Base-by-base conservation (phyloP, 1,140 invertebrate genomes). In the Halotydeus destructor region DNA sequence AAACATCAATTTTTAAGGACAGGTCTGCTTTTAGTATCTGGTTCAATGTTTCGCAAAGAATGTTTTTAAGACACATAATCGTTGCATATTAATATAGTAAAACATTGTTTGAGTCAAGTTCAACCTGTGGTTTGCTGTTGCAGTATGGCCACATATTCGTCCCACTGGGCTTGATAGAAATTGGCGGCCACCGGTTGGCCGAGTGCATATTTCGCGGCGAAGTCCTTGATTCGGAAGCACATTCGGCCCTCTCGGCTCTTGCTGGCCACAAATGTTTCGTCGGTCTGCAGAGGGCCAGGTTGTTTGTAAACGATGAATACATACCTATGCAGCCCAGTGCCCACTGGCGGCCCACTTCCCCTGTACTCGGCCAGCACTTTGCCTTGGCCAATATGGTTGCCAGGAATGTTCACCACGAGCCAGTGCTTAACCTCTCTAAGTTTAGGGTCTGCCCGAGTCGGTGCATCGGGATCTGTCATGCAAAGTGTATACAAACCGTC, bases 221-320 rank as follows among this genome's bases (percentile, higher is more conserved):
- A 64, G 6, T 57, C 49, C 19, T 49, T 39, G n/a, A 53, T 47
- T 33, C 60, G 58, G 33, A 52, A 63, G 11, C 50, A 48, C 11
- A 47, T 50, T 18, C 61, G 50, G 19, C 60, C 58, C 14, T 62
- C 52, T 38, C 46, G 21, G 11, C 35, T 26, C 4, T 6, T 38
- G 51, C 73, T 71, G 12, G 68, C 62, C 3, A 74, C 50, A 44
- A 62, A 67, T 38, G 67, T 63, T 50, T 81, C 78, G n/a, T n/a
- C n/a, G n/a, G n/a, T n/a, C n/a, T n/a, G n/a, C n/a, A n/a, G n/a
- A n/a, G n/a, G n/a, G n/a, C n/a, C n/a, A n/a, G 48, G 37, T 36
- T 51, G 50, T 34, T 51, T 53, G 43, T 37, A 51, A 11, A 50
- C 41, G 8, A 51, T 24, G 12, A 51, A 37, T 4, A 53, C 35